A percentile compares a stretch with the other conserved stretches of the same genome.
phyloP scores from a whole-genome alignment of 2,113 vertebrate species.

The Nesogale talazaci region DNA sequence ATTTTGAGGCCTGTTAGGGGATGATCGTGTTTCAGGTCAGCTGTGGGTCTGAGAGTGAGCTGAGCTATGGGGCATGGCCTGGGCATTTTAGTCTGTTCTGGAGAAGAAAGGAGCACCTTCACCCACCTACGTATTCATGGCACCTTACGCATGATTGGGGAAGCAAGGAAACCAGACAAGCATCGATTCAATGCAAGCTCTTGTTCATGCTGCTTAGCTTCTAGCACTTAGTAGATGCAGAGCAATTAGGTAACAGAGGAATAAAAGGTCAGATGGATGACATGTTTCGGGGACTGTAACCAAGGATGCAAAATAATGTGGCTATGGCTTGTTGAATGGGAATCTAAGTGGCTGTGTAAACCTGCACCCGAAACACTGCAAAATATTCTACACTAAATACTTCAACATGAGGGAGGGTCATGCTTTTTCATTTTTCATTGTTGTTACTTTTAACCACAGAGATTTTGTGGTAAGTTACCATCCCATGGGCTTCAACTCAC shows the following conservation, averaged over 20 bases:
- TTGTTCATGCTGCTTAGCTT: background rate
- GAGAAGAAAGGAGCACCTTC: background rate
- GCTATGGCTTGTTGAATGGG: background rate
- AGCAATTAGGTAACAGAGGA: background rate
- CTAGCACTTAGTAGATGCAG: background rate
- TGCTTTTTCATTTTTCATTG: too few relatives aligned
- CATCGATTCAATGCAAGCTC: background rate
- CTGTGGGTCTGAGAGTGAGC: background rate
- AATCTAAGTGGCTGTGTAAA: background rate
- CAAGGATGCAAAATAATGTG: background rate
- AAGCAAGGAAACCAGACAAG: background rate
- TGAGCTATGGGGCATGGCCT: constrained; percentile 11
- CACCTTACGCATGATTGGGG: background rate
- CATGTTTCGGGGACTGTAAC: background rate
- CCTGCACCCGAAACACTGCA: background rate
- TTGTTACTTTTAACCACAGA: background rate
- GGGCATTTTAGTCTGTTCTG: background rate
- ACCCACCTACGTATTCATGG: background rate
- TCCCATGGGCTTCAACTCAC: background rate
- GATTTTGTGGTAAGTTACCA: background rate
- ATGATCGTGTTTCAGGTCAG: constrained; percentile 1
- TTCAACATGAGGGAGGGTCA: background rate
- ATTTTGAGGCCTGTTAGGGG: constrained; percentile 36
- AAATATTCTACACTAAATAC: background rate
- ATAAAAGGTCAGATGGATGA: background rate